Percentiles rank a stretch among this genome's conserved stretches.
phyloP scores from a whole-genome alignment of 2,888 invertebrate species.

The Ditula angustiorana region DNA sequence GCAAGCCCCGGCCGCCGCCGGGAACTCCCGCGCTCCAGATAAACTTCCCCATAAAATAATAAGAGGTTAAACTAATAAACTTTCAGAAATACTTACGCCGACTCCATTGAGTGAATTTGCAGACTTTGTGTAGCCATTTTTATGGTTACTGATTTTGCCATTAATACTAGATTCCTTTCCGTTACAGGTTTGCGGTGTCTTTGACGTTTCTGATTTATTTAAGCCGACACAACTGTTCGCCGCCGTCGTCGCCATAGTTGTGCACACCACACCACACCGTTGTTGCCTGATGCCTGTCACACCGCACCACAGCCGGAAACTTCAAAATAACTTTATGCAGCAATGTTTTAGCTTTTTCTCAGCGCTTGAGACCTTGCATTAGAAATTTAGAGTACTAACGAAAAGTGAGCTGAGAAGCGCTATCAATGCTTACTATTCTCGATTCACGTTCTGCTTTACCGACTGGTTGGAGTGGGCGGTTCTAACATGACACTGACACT shows the following conservation, averaged over 20 bases:
- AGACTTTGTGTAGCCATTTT: conserved; percentile 67
- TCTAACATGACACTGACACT: conserved; percentile 6
- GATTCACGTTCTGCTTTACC: conserved; percentile 22
- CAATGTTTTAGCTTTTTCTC: conserved; percentile 20
- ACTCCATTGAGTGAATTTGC: conserved; percentile 58
- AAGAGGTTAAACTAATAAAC: conserved; percentile 52
- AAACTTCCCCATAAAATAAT: conserved; percentile 29
- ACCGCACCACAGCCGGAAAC: conserved; percentile 6
- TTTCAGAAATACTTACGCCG: conserved; percentile 63
- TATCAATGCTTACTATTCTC: background rate
- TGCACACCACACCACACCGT: conserved; percentile 22
- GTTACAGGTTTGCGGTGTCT: conserved; percentile 55
- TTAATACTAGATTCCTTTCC: conserved; percentile 57
- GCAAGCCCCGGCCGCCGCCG: background rate
- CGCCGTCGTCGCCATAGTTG: conserved; percentile 67
- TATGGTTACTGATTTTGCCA: conserved; percentile 59
- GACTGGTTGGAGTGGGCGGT: background rate
- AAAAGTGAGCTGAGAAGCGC: conserved; percentile 6
- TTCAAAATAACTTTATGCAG: conserved; percentile 4
- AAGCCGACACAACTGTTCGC: conserved; percentile 52
- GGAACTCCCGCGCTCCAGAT: background rate
- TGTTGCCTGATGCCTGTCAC: background rate
- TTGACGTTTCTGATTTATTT: conserved; percentile 46
- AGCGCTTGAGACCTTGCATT: background rate
- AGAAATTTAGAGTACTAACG: background rate